Evolutionary conservation across 2,888 invertebrate species (phyloP).

Genomic region (Dusona sp.): DNA sequence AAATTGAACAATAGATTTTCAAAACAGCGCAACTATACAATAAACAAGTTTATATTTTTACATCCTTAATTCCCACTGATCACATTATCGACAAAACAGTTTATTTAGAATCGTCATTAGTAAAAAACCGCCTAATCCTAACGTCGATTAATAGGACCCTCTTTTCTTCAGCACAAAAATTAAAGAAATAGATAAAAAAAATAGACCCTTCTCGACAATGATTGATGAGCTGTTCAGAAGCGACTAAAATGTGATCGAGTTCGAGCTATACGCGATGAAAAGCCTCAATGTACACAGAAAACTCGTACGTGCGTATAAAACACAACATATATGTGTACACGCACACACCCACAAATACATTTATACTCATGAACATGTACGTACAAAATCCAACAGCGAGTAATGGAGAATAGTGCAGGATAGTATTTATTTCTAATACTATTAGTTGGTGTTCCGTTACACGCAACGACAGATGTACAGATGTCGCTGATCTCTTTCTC

Average conservation of each 20-base stretch:
- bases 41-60: too few species aligned
- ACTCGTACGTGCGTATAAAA: conserved; percentile 45
- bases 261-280: neutral
- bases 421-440: conserved; percentile 83
- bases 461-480: conserved; percentile 83
- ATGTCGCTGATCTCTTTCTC: conserved; percentile 74
- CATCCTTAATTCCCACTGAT: neutral
- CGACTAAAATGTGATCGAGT: conserved; percentile 16
- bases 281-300: conserved; percentile 1
- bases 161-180: neutral
- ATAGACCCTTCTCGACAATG: neutral
- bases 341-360: neutral
- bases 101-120: neutral
- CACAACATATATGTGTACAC: conserved; percentile 10
- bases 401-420: conserved; percentile 38
- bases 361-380: conserved; percentile 2
- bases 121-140: neutral
- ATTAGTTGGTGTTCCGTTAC: conserved; percentile 84
- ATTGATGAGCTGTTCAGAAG: neutral
- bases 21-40: neutral
- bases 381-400: conserved; percentile 46
- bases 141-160: neutral
- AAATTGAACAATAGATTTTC: neutral
- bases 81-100: neutral
- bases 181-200: conserved; percentile 4